Base-by-base conservation (phyloP, 2,113 vertebrate species). In the Copsychus sechellarum region DNA sequence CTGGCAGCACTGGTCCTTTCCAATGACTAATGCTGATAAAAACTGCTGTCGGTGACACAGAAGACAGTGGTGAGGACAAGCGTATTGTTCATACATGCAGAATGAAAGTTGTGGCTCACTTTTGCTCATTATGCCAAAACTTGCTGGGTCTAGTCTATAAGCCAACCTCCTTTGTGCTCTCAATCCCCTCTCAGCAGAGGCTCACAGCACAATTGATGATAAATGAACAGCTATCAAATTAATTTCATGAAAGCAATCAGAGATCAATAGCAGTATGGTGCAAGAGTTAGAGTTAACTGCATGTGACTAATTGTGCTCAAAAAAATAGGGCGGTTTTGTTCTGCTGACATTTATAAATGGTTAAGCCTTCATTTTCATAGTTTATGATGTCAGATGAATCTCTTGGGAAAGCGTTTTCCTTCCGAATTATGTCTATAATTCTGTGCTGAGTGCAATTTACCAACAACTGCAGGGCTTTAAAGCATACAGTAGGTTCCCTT, bases 381-480 rank as follows among this genome's bases (percentile, higher is more conserved):
- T 83, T 94, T 93, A 62, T 91, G 76, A 82, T 84, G 83, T 93
- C 74, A 91, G 73, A 82, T 69, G 54, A 88, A 94, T 96, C 82
- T 33, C 83, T 76, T 86, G 54, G 73, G 86, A 43, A 90, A 48
- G 72, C 76, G 34, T 82, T 96, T 91, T 71, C 56, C 38, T 92
- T 86, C 51, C 3, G 2, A 82, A 80, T 53, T 33, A 42, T 42
- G 58, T 95, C 77, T 96, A 28, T 88, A 93, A 88, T 97, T 96
- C 84, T 81, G 25, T 80, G 50, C 86, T 77, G 95, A 80, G 58
- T 86, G 88, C 81, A 91, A 65, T 95, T 96, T 95, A 90, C 71
- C 83, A 94, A 95, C 80, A 96, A 91, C 86, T 93, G 94, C 61
- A 85, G 76, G 77, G 58, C 73, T 96, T 95, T 88, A 92, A 86